Conservation (phyloP, 2,113 vertebrate species). For the Egretta garzetta region DNA sequence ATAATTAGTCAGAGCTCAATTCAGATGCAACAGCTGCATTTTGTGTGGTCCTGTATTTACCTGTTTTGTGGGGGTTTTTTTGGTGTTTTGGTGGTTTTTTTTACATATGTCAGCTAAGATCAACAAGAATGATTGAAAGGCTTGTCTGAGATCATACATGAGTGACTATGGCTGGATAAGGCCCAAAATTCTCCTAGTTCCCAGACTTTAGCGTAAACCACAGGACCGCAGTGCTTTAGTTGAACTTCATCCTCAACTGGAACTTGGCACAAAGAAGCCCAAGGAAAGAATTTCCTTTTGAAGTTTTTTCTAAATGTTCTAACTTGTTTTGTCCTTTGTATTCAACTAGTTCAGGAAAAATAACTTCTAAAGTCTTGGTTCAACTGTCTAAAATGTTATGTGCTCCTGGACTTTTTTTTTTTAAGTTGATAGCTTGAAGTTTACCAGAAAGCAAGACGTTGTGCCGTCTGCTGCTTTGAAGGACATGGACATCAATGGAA, state of each 20-base stretch:
- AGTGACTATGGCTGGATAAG: neutral
- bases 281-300: slow-evolving; percentile 27
- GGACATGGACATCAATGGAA: neutral
- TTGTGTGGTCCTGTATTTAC: neutral
- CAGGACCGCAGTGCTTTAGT: neutral
- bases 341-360: neutral
- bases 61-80: neutral
- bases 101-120: neutral
- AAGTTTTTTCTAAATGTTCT: slow-evolving; percentile 22
- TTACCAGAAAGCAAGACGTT: neutral
- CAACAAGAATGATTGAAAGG: neutral
- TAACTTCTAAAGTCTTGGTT: neutral
- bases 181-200: neutral
- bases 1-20: neutral
- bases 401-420: neutral
- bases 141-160: neutral
- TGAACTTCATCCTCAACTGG: neutral
- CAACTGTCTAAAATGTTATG: neutral
- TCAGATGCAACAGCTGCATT: neutral
- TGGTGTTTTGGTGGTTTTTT: neutral
- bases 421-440: neutral
- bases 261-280: neutral
- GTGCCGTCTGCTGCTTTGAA: neutral
- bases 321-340: slow-evolving; percentile 20
- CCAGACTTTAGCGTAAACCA: neutral